Evolutionary conservation across 1,140 invertebrate genomes (phyloP), one percentile per base, ranked within the genome.

Genomic region (Armadillidium nasatum): DNA sequence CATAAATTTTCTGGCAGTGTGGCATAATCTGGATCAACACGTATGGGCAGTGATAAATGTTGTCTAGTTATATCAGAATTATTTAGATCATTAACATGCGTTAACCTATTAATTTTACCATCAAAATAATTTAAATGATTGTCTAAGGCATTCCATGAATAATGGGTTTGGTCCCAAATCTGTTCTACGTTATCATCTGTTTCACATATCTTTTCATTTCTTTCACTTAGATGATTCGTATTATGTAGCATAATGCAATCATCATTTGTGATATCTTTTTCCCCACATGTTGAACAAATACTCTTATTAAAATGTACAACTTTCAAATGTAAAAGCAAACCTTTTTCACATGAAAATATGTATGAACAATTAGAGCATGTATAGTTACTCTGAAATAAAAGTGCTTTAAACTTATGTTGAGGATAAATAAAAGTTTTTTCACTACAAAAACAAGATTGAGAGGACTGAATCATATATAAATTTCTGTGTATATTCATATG

Each of bases 271-370:
- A 60, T 4, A 19, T 60, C 19, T 15, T 75, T 71, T 67, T 68
- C 66, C 43, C 54, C 46, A 44, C 79, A 80, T 21, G 13, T 43
- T 10, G 70, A 69, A 43, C 78, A 79, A 44, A 23, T 10, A 11
- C 44, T 74, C 15, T 74, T 44, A 33, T 44, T 13, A 50, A 45
- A 73, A 69, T 80, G 79, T 23, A 80, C 71, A 50, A 72, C 74
- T 46, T 71, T 46, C 21, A 78, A 13, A 72, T 80, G 79, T 10
- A 21, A 45, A 10, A 54, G 13, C 0, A 76, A 70, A 10, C 79
- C 79, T n/a, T 74, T 72, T 11, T 74, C 50, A 74, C 79, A 80
- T 33, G 71, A 74, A 78, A 80, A 80, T 67, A 72, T 74, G 43
- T 46, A 74, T 44, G 60, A 60, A n/a, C 79, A 80, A 10, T 69